Evolutionary conservation across 2,888 invertebrate species (phyloP), one percentile per base, ranked within the genome.

Genomic region (Polyploca ridens): DNA sequence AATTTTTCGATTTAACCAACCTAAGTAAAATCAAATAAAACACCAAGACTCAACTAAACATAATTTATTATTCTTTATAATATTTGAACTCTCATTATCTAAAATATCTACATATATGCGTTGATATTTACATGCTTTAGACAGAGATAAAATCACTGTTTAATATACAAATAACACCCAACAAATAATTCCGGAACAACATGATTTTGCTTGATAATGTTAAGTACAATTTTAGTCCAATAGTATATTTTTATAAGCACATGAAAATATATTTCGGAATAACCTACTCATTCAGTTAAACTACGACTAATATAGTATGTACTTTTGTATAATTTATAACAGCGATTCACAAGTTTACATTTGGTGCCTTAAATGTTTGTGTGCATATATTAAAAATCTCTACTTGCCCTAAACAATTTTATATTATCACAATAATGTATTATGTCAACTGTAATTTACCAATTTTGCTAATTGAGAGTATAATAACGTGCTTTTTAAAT

Each of bases 71-170:
- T 87, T 91, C 81, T 87, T 89, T 82, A 90, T 91, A 91, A 91
- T 92, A 91, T 93, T 93, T 93, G 93, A 94, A 93, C 92, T 92
- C 88, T 91, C 86, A 87, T 91, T 88, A 89, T 89, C 90, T 92
- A 91, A 88, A 87, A 88, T 92, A 93, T 92, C 92, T 93, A 94
- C 91, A 93, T 83, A 54, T 89, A 85, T 87, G 89, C 88, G 88
- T 83, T 81, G 85, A 85, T 93, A 94, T 93, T 87, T 94, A 93
- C 93, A 93, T 86, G 89, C 86, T 85, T 89, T 86, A 86, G 88
- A 86, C 81, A 87, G 87, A 85, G 84, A 90, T 87, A 89, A 86
- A 41, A 87, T 86, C 86, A 87, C 85, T 87, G 91, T 90, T 89
- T 85, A 90, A 88, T 88, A 88, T 90, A 91, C 88, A 89, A 88